These are phyloP conservation scores for Aplochiton taeniatus DNA, from an alignment of 2,797 vertebrate genomes.

Conservation along the genomic window DNA sequence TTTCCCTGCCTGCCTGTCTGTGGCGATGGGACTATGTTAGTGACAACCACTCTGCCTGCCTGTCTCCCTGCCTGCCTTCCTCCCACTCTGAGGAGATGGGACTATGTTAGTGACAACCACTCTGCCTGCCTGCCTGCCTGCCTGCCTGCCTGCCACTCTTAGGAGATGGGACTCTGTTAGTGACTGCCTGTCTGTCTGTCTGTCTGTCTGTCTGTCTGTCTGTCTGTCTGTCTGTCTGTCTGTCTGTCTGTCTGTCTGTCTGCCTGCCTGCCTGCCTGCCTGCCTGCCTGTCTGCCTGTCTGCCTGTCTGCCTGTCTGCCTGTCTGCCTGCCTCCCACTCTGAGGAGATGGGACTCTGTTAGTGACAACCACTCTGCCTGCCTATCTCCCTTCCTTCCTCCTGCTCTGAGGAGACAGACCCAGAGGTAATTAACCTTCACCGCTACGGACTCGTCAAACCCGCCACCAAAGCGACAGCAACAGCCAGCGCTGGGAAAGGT, in stretches of 20 bases:
- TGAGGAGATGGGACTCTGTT: slow-evolving; percentile 51
- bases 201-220: slow-evolving; percentile 31
- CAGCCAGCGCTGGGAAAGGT: slow-evolving; percentile 27
- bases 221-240: slow-evolving; percentile 35
- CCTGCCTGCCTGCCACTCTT: too few relatives aligned
- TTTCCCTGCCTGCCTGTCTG: too few relatives aligned
- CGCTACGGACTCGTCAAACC: slow-evolving; percentile 30
- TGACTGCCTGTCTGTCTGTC: too few relatives aligned
- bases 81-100: slow-evolving; percentile 31
- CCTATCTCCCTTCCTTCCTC: slow-evolving; percentile 10
- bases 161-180: too few relatives aligned
- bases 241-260: too few relatives aligned
- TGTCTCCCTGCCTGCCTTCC: slow-evolving; percentile 35
- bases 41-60: slow-evolving; percentile 42
- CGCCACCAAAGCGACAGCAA: too few relatives aligned
- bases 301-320: slow-evolving; percentile 39
- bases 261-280: too few relatives aligned
- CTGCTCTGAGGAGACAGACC: too few relatives aligned
- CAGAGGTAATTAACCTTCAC: slow-evolving; percentile 67
- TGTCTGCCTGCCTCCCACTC: slow-evolving; percentile 31
- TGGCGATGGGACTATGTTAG: slow-evolving; percentile 52
- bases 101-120: slow-evolving; percentile 56
- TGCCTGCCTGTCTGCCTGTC: too few relatives aligned
- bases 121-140: slow-evolving; percentile 38
- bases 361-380: slow-evolving; percentile 42